phyloP scores from a whole-genome alignment of 1,140 invertebrate species.

The Luehdorfia chinensis region DNA sequence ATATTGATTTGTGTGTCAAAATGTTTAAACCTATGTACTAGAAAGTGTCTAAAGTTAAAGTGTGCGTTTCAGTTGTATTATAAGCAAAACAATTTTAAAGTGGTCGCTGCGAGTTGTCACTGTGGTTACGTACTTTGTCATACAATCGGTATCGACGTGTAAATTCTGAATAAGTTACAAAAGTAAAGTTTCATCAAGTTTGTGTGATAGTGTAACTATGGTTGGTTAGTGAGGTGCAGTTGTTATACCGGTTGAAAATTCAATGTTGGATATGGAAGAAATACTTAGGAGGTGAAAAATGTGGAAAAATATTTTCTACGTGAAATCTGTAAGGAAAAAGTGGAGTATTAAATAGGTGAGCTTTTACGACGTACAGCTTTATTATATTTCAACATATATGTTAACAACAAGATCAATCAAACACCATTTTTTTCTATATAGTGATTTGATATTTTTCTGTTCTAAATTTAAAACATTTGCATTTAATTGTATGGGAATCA shows the following conservation, averaged over 20 bases:
- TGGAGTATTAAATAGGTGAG: constrained; percentile 51
- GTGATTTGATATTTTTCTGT: too few species aligned
- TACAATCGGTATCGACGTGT: constrained; percentile 24
- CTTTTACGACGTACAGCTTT: too few species aligned
- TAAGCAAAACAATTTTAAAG: constrained; percentile 13
- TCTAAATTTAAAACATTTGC: neutral
- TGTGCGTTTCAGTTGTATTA: constrained; percentile 17
- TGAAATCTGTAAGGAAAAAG: constrained; percentile 71
- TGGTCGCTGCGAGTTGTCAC: constrained; percentile 20
- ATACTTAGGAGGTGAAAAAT: constrained; percentile 52
- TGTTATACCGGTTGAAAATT: constrained; percentile 19
- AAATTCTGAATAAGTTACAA: constrained; percentile 25
- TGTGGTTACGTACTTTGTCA: constrained; percentile 20
- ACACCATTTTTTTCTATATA: too few species aligned
- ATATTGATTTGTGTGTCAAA: constrained; percentile 29
- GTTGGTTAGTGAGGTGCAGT: constrained; percentile 24
- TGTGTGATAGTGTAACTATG: constrained; percentile 29
- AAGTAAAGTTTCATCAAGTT: constrained; percentile 25
- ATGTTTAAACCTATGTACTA: constrained; percentile 18
- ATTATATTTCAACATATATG: too few species aligned
- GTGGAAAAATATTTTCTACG: constrained; percentile 61
- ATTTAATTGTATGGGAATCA: neutral
- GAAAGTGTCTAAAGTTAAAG: constrained; percentile 4
- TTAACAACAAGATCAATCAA: too few species aligned
- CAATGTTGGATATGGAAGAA: constrained; percentile 44